Evolutionary conservation across 2,888 invertebrate genomes (phyloP).

Genomic region (Hybos culiciformis): DNA sequence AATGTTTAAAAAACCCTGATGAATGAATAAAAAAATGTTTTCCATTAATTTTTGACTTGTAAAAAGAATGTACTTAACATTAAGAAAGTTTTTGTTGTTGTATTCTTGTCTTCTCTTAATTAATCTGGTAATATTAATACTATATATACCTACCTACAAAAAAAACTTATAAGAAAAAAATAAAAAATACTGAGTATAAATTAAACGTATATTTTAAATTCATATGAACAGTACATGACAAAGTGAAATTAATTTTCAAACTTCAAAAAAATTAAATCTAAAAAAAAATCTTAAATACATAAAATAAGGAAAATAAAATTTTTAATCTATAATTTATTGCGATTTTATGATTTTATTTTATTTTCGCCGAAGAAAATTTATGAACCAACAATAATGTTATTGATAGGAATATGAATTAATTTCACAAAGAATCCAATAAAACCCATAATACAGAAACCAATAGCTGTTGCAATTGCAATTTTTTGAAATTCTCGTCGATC

Average conservation of each 20-base stretch:
- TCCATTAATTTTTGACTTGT: too few relatives aligned
- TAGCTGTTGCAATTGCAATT: conserved; percentile 97
- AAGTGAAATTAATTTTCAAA: neutral
- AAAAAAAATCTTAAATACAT: conserved; percentile 2
- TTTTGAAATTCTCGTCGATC: conserved; percentile 99
- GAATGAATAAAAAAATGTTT: too few relatives aligned
- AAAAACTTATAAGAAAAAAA: too few relatives aligned
- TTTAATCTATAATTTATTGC: conserved; percentile 12
- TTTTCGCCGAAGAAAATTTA: conserved; percentile 35
- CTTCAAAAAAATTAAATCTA: conserved; percentile 2
- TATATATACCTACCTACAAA: too few relatives aligned
- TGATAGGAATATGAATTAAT: conserved; percentile 98
- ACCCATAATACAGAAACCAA: conserved; percentile 99
- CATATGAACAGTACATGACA: too few relatives aligned
- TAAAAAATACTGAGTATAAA: too few relatives aligned
- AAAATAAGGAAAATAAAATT: conserved; percentile 7
- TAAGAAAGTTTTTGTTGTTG: too few relatives aligned
- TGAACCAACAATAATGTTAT: conserved; percentile 87
- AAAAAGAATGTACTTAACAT: too few relatives aligned
- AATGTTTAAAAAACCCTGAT: too few relatives aligned
- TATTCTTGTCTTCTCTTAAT: too few relatives aligned
- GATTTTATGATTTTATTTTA: conserved; percentile 8
- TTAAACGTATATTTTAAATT: too few relatives aligned
- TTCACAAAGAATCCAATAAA: conserved; percentile 99
- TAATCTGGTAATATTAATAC: too few relatives aligned